Base-by-base conservation (phyloP, 1,140 invertebrate species). In the Drosophila jambulina region DNA sequence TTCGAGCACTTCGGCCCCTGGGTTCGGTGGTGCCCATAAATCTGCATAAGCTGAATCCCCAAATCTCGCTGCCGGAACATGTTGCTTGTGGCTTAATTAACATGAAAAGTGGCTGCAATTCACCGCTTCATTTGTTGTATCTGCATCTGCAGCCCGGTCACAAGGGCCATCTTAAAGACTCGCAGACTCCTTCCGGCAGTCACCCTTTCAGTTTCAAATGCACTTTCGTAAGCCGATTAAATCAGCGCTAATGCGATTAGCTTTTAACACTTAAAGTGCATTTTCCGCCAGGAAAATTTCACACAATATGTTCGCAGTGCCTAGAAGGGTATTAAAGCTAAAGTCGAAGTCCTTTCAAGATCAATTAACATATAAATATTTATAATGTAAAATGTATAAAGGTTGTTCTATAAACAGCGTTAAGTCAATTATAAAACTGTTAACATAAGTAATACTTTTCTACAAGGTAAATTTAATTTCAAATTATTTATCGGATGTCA, bases 221-320 rank as follows among this genome's bases (percentile, higher is more conserved):
- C 75, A 78, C 64, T 72, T 45, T 23, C 40, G 57, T 88, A 88
- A 88, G 80, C 69, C 51, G 72, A 82, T 88, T 88, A 88, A 83
- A 65, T 57, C 63, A 49, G 68, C 71, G 63, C 71, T 68, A 83
- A 80, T 88, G 77, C 77, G 68, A 87, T 88, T 88, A 78, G 77
- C 79, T 70, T 81, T 78, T 78, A 80, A 59, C 80, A 81, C 80
- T 88, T 84, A 69, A 80, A 87, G 69, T 71, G 84, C 72, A 80
- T 48, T 88, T 83, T 48, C 49, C 19, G 67, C 54, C 42, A 71
- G 19, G 7, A 34, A 21, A 21, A 34, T 53, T 15, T 53, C 13
- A 8, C 15, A 8, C 2, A 51, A 51, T 51, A 23, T 15, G 13
- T 45, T 15, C 3, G 21, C 21, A 46, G 13, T 9, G 13, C 21